Evolutionary conservation across 2,797 vertebrate species (phyloP).

Genomic region (Danio aesculapii): DNA sequence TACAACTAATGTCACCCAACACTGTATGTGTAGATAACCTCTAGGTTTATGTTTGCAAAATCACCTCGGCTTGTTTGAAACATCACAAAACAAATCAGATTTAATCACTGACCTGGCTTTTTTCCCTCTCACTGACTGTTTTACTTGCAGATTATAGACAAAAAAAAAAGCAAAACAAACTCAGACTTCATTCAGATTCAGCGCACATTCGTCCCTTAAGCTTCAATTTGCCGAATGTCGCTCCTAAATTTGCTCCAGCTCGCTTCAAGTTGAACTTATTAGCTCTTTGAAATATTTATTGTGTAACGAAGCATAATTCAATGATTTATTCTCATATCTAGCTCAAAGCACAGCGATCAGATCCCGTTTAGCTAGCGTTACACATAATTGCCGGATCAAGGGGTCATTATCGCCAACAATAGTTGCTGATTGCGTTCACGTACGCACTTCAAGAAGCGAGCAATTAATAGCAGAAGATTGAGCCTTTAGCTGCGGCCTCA

Average conservation of each 20-base stretch:
- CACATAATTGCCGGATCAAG: constrained; percentile 15
- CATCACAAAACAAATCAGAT: constrained; percentile 6
- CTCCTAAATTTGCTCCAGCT: constrained; percentile 16
- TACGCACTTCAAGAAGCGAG: not conserved
- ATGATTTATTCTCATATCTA: not conserved
- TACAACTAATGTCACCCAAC: too few species aligned
- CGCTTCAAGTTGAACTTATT: constrained; percentile 24
- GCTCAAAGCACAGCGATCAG: constrained; percentile 7
- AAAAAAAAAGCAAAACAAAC: constrained; percentile 7
- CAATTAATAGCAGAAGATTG: constrained; percentile 9
- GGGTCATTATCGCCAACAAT: constrained; percentile 31
- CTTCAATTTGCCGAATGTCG: constrained; percentile 18
- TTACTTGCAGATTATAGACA: constrained; percentile 14
- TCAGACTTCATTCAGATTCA: not conserved
- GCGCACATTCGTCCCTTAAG: constrained; percentile 12
- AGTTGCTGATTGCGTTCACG: constrained; percentile 29
- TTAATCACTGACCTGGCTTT: not conserved
- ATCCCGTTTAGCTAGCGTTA: constrained; percentile 1
- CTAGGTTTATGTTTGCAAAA: not conserved
- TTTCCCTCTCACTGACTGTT: not conserved
- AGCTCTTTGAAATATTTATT: constrained; percentile 29
- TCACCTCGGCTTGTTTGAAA: not conserved
- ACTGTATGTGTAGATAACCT: not conserved
- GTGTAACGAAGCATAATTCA: constrained; percentile 20
- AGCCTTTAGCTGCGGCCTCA: not conserved